phyloP scores from a whole-genome alignment of 1,140 invertebrate species.

The Brachionus rotundiformis region DNA sequence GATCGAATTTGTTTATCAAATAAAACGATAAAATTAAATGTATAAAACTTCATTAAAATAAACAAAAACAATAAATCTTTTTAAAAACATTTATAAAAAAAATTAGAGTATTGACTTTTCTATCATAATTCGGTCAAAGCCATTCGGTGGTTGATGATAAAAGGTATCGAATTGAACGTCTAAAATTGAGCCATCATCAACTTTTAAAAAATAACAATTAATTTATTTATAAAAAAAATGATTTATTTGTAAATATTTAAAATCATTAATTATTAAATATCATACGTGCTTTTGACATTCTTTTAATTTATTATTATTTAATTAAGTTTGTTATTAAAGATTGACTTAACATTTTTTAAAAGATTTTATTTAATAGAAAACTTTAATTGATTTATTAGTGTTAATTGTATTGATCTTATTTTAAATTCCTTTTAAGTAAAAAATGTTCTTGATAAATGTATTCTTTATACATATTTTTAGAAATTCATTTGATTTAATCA shows the following conservation, averaged over 20 bases:
- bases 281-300: too few species aligned
- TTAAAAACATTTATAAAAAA: not conserved
- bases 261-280: not conserved
- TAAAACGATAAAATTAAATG: not conserved
- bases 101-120: conserved; percentile 88
- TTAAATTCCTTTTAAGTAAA: too few species aligned
- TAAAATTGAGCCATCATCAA: conserved; percentile 93
- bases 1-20: not conserved
- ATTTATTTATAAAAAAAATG: not conserved
- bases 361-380: too few species aligned
- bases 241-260: not conserved
- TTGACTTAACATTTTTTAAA: too few species aligned
- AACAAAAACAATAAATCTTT: conserved; percentile 7
- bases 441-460: too few species aligned
- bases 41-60: conserved; percentile 10
- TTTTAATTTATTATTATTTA: too few species aligned
- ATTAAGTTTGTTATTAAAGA: too few species aligned
- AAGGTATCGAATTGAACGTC: conserved; percentile 90
- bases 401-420: too few species aligned
- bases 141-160: conserved; percentile 77
- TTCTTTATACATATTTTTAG: too few species aligned
- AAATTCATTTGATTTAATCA: too few species aligned
- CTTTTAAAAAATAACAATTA: conserved; percentile 69
- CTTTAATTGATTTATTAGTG: too few species aligned
- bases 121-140: conserved; percentile 92